Conservation (phyloP, 2,113 vertebrate genomes). For the Corythornis madagascariensis region DNA sequence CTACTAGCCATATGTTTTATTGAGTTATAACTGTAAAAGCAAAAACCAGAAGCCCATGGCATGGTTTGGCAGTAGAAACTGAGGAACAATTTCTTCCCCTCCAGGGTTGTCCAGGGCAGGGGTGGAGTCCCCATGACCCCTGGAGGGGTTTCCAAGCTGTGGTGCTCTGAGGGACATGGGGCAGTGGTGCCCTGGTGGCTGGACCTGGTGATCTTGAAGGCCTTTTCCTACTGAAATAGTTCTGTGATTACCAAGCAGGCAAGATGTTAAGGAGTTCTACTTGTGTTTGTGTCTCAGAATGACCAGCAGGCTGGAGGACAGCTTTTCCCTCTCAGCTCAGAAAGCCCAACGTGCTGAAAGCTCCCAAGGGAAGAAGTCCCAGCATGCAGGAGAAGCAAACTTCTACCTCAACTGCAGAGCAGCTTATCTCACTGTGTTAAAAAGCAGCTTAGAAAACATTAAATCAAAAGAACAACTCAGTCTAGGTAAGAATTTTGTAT, state of each 20-base stretch:
- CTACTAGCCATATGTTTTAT: not conserved
- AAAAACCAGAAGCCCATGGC: not conserved
- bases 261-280: not conserved
- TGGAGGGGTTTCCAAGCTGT: not conserved
- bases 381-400: conserved; percentile 77
- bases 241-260: not conserved
- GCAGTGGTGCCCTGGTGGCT: not conserved
- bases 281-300: conserved; percentile 68
- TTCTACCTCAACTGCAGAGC: conserved; percentile 90
- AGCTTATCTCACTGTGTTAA: conserved; percentile 87
- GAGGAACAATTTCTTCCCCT: not conserved
- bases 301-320: conserved; percentile 60
- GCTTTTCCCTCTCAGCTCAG: not conserved
- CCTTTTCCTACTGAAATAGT: not conserved
- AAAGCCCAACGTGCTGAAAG: conserved; percentile 10
- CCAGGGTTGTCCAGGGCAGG: too few species aligned
- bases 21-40: not conserved
- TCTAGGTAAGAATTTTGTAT: conserved; percentile 77
- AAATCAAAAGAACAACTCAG: conserved; percentile 86
- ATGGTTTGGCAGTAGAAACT: not conserved
- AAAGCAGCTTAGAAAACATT: conserved; percentile 90
- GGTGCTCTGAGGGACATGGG: not conserved
- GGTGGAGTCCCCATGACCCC: not conserved
- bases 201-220: not conserved
- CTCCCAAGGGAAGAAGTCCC: conserved; percentile 60